These are phyloP conservation scores for Eulemur rufifrons DNA, from an alignment of 2,113 vertebrate genomes.

Conservation along the genomic window DNA sequence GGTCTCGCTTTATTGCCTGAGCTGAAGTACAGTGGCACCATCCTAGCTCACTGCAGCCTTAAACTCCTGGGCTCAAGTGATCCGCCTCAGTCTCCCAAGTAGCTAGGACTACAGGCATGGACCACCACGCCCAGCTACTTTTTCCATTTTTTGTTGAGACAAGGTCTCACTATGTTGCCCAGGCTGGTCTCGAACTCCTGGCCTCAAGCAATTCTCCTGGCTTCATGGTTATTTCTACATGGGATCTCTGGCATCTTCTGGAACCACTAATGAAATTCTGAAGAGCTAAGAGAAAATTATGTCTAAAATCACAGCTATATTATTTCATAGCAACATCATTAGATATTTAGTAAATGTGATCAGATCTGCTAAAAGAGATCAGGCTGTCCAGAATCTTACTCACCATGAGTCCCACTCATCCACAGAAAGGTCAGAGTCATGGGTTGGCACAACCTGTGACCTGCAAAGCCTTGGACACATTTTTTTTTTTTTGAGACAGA, in stretches of 20 bases:
- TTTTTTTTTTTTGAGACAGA: too few relatives aligned
- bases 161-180: too few relatives aligned
- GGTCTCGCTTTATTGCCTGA: too few relatives aligned
- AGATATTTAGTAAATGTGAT: not conserved
- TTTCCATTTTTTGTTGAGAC: too few relatives aligned
- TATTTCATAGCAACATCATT: not conserved
- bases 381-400: not conserved
- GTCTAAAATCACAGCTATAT: not conserved
- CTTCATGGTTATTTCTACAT: not conserved
- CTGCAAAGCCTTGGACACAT: not conserved
- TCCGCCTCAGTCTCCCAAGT: too few relatives aligned
- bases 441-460: not conserved
- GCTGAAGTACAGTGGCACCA: too few relatives aligned
- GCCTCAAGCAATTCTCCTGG: too few relatives aligned
- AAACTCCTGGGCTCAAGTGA: too few relatives aligned
- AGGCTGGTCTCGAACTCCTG: too few relatives aligned
- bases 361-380: not conserved
- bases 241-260: not conserved
- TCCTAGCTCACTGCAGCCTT: too few relatives aligned
- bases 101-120: too few relatives aligned
- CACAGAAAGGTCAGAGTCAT: not conserved
- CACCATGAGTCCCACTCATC: rapidly evolving
- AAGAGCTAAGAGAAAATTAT: not conserved
- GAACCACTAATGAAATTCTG: not conserved
- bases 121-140: too few relatives aligned